phyloP scores from a whole-genome alignment of 1,140 invertebrate genomes.

The Diabrotica undecimpunctata region DNA sequence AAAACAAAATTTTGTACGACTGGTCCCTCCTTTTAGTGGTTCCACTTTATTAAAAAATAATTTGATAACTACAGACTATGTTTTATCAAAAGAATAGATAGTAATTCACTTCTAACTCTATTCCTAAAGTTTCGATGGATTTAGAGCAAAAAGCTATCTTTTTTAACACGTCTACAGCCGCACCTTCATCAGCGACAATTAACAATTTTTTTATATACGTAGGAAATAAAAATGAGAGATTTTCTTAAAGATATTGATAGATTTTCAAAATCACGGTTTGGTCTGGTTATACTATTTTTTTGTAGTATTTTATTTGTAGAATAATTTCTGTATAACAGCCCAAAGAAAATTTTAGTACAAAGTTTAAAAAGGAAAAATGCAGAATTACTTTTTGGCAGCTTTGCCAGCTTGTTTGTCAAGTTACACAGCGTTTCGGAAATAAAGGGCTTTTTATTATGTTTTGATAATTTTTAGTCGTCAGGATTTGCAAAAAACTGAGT shows the following conservation, averaged over 20 bases:
- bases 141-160: too few relatives aligned
- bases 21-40: too few relatives aligned
- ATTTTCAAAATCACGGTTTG: slow-evolving; percentile 1
- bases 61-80: too few relatives aligned
- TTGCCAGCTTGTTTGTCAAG: slow-evolving; percentile 13
- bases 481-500: slow-evolving; percentile 1
- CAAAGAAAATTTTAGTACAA: slow-evolving; percentile 23
- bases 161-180: too few relatives aligned
- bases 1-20: too few relatives aligned
- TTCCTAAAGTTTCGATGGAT: too few relatives aligned
- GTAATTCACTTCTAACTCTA: too few relatives aligned
- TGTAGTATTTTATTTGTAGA: background rate
- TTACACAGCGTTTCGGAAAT: slow-evolving; percentile 4
- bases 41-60: too few relatives aligned
- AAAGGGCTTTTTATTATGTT: slow-evolving; percentile 9
- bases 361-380: slow-evolving; percentile 12
- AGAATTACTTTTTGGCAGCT: slow-evolving; percentile 21
- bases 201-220: too few relatives aligned
- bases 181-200: too few relatives aligned
- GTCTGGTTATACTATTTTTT: background rate
- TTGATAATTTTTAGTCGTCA: background rate
- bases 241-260: background rate
- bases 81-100: too few relatives aligned
- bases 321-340: slow-evolving; percentile 11
- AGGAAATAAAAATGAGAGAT: background rate